Percentiles rank a stretch among this genome's conserved stretches.
Evolutionary conservation across 2,797 vertebrate genomes (phyloP).

Genomic region (Adelosebastes latens): DNA sequence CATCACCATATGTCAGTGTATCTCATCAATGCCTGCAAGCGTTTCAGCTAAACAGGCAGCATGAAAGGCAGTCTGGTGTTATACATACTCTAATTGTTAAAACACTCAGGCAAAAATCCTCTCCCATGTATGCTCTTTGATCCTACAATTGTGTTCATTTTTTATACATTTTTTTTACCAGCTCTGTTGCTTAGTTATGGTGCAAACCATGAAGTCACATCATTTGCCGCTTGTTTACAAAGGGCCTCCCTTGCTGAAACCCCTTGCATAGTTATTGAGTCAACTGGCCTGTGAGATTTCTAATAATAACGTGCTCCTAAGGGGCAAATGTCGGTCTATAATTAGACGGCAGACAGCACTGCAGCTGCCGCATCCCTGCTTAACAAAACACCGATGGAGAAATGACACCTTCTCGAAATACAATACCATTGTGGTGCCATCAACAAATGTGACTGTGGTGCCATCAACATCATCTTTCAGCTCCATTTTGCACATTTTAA

Average conservation of each 20-base stretch:
- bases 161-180: not conserved
- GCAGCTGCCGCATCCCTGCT: conserved; percentile 54
- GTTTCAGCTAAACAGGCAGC: not conserved
- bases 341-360: conserved; percentile 63
- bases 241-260: conserved; percentile 58
- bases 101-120: not conserved
- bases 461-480: not conserved
- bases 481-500: not conserved
- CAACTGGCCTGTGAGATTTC: conserved; percentile 65
- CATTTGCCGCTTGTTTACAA: conserved; percentile 43
- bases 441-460: not conserved
- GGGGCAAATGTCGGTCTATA: conserved; percentile 77
- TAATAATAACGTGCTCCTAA: conserved; percentile 78
- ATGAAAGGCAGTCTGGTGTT: not conserved
- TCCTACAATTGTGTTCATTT: not conserved
- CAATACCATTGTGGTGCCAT: conserved; percentile 5
- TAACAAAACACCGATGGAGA: conserved; percentile 12
- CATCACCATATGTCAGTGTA: not conserved
- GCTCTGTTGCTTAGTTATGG: not conserved
- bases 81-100: not conserved
- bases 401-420: conserved; percentile 5
- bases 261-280: conserved; percentile 74
- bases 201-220: conserved; percentile 22
- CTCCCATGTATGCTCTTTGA: not conserved
- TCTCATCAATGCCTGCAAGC: conserved; percentile 1